A percentile compares a stretch with the other conserved stretches of the same genome.
Evolutionary conservation across 2,888 invertebrate species (phyloP).

Genomic region (Chloroclysta siterata): DNA sequence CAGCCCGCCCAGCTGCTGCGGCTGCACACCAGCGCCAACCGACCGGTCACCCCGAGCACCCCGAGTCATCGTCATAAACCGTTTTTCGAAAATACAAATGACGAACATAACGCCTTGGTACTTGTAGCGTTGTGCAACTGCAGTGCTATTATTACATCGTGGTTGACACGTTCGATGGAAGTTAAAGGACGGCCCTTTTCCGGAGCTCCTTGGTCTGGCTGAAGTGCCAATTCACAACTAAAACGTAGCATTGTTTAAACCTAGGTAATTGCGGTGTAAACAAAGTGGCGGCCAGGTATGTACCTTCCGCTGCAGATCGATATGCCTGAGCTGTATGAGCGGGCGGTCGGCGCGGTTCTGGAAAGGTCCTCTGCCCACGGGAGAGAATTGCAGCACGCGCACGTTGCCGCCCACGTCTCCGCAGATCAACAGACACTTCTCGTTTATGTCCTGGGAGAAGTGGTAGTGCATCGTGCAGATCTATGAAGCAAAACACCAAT

Average conservation of each 20-base stretch:
- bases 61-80: too few relatives aligned
- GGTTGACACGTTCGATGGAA: too few relatives aligned
- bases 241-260: too few relatives aligned
- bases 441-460: constrained; percentile 82
- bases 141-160: too few relatives aligned
- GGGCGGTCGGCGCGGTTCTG: constrained; percentile 87
- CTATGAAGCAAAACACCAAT: constrained; percentile 42
- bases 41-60: too few relatives aligned
- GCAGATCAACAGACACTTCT: constrained; percentile 87
- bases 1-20: constrained; percentile 80
- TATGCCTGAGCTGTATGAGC: constrained; percentile 84
- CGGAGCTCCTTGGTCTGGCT: too few relatives aligned
- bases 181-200: too few relatives aligned
- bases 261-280: neutral
- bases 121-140: too few relatives aligned
- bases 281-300: too few relatives aligned
- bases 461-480: constrained; percentile 85
- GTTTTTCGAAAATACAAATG: too few relatives aligned
- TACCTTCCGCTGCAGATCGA: constrained; percentile 75
- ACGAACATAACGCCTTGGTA: too few relatives aligned
- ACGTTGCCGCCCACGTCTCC: constrained; percentile 91
- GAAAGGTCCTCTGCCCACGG: constrained; percentile 88
- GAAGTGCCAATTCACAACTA: too few relatives aligned
- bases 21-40: constrained; percentile 48
- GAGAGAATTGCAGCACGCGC: constrained; percentile 86